Evolutionary conservation across 2,113 vertebrate genomes (phyloP).

Genomic region (Semicossyphus pulcher): DNA sequence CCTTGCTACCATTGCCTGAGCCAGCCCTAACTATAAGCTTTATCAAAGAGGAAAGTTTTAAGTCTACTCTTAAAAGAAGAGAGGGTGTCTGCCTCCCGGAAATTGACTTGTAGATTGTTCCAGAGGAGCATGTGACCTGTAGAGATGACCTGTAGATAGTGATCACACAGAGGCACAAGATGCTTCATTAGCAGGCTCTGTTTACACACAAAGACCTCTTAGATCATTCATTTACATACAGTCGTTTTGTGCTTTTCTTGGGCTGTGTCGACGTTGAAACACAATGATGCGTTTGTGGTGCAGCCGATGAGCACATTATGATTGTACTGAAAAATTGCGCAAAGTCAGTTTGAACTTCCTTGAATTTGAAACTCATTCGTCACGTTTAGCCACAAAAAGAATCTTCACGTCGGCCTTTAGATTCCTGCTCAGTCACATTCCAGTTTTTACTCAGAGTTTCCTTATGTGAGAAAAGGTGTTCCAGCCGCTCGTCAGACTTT

Average conservation of each 20-base stretch:
- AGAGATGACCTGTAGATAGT: too few relatives aligned
- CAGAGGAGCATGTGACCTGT: too few relatives aligned
- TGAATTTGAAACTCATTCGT: not conserved
- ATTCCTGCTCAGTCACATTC: constrained; percentile 16
- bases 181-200: not conserved
- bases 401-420: not conserved
- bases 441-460: not conserved
- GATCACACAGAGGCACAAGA: not conserved
- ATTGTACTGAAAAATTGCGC: not conserved
- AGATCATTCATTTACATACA: not conserved
- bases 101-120: too few relatives aligned
- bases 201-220: not conserved
- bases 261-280: not conserved
- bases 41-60: too few relatives aligned
- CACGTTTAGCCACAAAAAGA: not conserved
- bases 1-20: too few relatives aligned
- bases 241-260: not conserved
- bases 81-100: too few relatives aligned
- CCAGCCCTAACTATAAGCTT: too few relatives aligned
- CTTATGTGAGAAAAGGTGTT: not conserved
- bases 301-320: not conserved
- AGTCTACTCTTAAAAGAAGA: too few relatives aligned
- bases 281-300: not conserved
- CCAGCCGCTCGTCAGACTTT: not conserved
- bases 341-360: not conserved